A percentile compares a stretch with the other conserved stretches of the same genome.
These are phyloP conservation scores for Nesidiocoris tenuis DNA, from an alignment of 2,888 invertebrate genomes.

Conservation along the genomic window DNA sequence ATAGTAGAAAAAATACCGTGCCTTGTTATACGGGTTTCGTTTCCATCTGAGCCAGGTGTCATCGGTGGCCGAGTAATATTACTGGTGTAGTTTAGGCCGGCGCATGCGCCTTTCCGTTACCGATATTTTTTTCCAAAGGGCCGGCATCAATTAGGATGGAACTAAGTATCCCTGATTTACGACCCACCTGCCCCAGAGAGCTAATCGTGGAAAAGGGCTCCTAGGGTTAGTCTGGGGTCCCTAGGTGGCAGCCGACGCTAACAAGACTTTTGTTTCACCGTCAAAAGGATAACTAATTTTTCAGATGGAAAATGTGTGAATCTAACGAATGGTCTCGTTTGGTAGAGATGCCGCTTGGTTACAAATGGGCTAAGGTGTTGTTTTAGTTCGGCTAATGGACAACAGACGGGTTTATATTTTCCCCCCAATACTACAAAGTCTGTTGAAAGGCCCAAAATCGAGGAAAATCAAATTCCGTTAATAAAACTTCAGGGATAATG, in stretches of 20 bases:
- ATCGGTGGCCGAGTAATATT: conserved; percentile 6
- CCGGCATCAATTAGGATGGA: conserved; percentile 29
- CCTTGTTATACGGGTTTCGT: conserved; percentile 3
- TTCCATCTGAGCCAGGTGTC: conserved; percentile 21
- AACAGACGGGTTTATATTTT: no score
- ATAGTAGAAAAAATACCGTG: conserved; percentile 7
- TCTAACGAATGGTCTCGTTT: conserved; percentile 6
- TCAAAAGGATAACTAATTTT: conserved; percentile 31
- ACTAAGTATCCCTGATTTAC: conserved; percentile 33
- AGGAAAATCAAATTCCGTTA: no score
- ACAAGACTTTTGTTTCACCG: conserved; percentile 32
- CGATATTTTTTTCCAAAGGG: conserved; percentile 28
- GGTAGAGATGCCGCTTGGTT: no score
- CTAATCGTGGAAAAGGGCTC: not conserved
- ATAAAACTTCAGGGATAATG: no score
- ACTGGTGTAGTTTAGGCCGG: not conserved
- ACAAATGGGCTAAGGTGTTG: no score
- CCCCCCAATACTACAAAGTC: not conserved
- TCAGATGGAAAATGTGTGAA: conserved; percentile 25
- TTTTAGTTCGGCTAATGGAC: no score
- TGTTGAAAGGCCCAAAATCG: no score
- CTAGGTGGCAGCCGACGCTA: conserved; percentile 6
- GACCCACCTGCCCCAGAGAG: conserved; percentile 19
- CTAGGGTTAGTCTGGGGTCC: not conserved
- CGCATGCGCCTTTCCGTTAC: conserved; percentile 32